A percentile compares a stretch with the other conserved stretches of the same genome.
These are phyloP conservation scores for Dysidea cf. avara DNA, from an alignment of 37 sponge, comb jelly and placozoan genomes.

Conservation along the genomic window DNA sequence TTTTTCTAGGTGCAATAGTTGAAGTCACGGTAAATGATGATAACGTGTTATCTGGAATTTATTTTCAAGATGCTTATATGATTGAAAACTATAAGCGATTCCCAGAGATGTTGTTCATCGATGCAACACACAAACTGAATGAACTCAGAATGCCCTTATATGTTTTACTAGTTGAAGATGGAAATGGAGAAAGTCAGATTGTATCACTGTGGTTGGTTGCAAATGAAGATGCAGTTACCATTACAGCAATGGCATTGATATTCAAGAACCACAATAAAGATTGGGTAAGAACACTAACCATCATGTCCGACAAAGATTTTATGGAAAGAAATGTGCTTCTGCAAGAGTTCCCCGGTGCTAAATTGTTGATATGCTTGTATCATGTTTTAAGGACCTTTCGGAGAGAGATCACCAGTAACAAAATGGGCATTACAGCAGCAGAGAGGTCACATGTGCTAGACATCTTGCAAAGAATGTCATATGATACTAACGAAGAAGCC, in stretches of 20 bases:
- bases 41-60: not conserved
- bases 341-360: no score
- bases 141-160: slow-evolving; percentile 23
- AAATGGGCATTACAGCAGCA: slow-evolving; percentile 12
- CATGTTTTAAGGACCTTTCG: slow-evolving; percentile 8
- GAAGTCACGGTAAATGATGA: no score
- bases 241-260: no score
- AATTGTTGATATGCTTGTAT: slow-evolving; percentile 23
- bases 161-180: no score
- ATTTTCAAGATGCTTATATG: slow-evolving; percentile 16
- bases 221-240: slow-evolving; percentile 13
- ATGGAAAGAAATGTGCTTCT: slow-evolving; percentile 16
- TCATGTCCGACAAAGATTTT: slow-evolving; percentile 44
- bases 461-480: no score
- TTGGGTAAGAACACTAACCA: not conserved
- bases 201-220: no score
- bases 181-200: no score
- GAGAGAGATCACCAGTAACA: slow-evolving; percentile 19
- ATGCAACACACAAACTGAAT: no score
- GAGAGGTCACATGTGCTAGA: no score
- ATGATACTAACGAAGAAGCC: no score
- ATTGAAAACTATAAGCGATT: not conserved
- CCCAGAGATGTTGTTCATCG: no score
- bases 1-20: no score
- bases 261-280: slow-evolving; percentile 29